Base-by-base conservation (phyloP, 2,797 vertebrate species). In the Hypotaenidia okinawae region DNA sequence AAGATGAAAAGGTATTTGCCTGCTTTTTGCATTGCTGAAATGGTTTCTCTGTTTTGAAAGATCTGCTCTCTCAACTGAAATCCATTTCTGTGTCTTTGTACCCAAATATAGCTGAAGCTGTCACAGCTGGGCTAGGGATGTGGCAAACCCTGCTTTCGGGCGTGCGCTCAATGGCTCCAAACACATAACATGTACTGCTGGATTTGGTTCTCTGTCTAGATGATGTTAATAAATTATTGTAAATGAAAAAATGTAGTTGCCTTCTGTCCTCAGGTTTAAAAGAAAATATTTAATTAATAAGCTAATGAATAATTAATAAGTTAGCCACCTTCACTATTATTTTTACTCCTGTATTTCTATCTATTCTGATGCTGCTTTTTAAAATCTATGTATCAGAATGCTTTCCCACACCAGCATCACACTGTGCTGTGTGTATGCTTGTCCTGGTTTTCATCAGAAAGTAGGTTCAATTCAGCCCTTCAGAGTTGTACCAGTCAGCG, bases 351-450 rank as follows among this genome's bases (percentile, higher is more conserved):
- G 16, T 47, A 61, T 8, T 73, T 76, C 61, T 76, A 13, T 8
- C 59, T 67, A 23, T 13, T 55, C 24, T 68, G 21, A 59, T 43
- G 18, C 2, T 8, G 16, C 11, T 39, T 45, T 14, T 45, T 21
- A 2, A 2, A 13, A 21, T 59, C 7, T 17, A 16, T 10, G 5
- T 23, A 24, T 49, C 55, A 57, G 23, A 52, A 15, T 13, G 43
- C 39, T 58, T 58, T 75, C 39, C 58, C 37, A 30, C 0, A 0
- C 41, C n/a, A 58, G 16, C 62, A 30, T 30, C 47, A 19, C 2
- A 0, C 7, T 14, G 35, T 9, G 16, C 15, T 18, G 11, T 57
- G 35, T 4, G 5, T 24, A 13, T 2, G 1, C 39, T 70, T 72
- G 54, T n/a, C 49, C 67, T 59, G 32, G 22, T 10, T 52, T 83